A percentile compares a stretch with the other conserved stretches of the same genome.
These are phyloP conservation scores for Endomychus coccineus DNA, from an alignment of 2,888 invertebrate genomes.

Conservation along the genomic window DNA sequence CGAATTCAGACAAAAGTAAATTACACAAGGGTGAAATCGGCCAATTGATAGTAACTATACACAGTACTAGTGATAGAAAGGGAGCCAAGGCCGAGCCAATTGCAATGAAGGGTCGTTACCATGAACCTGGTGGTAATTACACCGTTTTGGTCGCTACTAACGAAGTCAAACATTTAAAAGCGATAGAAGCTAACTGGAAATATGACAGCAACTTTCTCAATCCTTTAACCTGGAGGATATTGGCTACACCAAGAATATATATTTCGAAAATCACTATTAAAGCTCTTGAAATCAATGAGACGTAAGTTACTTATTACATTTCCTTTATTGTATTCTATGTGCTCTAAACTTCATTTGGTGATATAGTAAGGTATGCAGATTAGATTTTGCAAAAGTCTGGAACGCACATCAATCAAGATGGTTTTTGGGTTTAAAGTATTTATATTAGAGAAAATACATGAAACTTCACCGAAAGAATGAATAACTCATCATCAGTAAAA, in stretches of 20 bases:
- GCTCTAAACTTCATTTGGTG: too few relatives aligned
- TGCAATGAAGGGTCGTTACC: slow-evolving; percentile 43
- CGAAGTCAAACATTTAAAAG: slow-evolving; percentile 58
- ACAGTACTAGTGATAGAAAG: slow-evolving; percentile 51
- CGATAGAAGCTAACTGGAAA: slow-evolving; percentile 69
- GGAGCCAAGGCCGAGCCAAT: slow-evolving; percentile 33
- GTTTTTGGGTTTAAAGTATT: too few relatives aligned
- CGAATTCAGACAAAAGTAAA: slow-evolving; percentile 62
- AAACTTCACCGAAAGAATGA: too few relatives aligned
- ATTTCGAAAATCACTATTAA: slow-evolving; percentile 65
- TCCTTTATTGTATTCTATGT: too few relatives aligned
- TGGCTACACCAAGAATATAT: slow-evolving; percentile 66
- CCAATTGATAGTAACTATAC: slow-evolving; percentile 58
- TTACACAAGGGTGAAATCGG: slow-evolving; percentile 75
- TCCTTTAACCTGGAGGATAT: slow-evolving; percentile 74
- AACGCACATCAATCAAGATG: too few relatives aligned
- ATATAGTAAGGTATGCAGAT: too few relatives aligned
- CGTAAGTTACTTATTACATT: slow-evolving; percentile 44
- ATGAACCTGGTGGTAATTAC: slow-evolving; percentile 66
- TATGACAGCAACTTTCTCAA: slow-evolving; percentile 72
- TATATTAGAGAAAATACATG: too few relatives aligned
- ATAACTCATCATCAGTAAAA: too few relatives aligned
- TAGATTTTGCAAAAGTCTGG: too few relatives aligned
- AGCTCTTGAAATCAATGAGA: slow-evolving; percentile 61
- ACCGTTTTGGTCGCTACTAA: slow-evolving; percentile 60